Conservation (phyloP, 2,888 invertebrate genomes). For the Dicyrtoma fusca region DNA sequence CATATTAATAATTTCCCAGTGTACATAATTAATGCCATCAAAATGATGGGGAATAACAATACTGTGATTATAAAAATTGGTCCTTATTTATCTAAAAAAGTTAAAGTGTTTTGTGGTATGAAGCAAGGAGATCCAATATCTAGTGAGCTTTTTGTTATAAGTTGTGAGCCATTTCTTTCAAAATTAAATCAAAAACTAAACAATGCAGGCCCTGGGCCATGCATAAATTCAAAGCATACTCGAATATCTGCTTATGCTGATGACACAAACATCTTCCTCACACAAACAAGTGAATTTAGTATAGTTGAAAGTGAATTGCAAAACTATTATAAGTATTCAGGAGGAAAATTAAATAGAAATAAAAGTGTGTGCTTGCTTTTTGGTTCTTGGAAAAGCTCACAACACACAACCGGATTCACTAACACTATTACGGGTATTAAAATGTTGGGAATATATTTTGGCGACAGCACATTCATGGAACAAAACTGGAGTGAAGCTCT, state of each 20-base stretch:
- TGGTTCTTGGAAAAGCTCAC: neutral
- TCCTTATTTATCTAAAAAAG: neutral
- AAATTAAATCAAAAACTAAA: too few relatives aligned
- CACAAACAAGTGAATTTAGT: neutral
- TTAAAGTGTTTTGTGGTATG: neutral
- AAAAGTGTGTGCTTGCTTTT: neutral
- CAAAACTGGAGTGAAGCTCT: neutral
- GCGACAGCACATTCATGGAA: neutral
- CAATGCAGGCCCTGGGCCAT: too few relatives aligned
- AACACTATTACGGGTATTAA: neutral
- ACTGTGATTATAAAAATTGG: neutral
- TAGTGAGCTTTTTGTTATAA: neutral
- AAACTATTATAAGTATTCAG: neutral
- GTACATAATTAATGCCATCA: neutral
- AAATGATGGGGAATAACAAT: neutral
- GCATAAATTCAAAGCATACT: too few relatives aligned
- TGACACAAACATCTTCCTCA: too few relatives aligned
- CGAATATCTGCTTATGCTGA: too few relatives aligned
- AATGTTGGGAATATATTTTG: conserved; percentile 12
- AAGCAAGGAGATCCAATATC: neutral
- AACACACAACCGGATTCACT: neutral
- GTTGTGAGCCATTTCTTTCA: neutral
- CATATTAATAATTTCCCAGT: neutral
- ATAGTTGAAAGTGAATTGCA: neutral
- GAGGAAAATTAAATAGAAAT: neutral